These are phyloP conservation scores for Aspiorhynchus laticeps DNA, from an alignment of 2,113 vertebrate genomes.

Conservation along the genomic window DNA sequence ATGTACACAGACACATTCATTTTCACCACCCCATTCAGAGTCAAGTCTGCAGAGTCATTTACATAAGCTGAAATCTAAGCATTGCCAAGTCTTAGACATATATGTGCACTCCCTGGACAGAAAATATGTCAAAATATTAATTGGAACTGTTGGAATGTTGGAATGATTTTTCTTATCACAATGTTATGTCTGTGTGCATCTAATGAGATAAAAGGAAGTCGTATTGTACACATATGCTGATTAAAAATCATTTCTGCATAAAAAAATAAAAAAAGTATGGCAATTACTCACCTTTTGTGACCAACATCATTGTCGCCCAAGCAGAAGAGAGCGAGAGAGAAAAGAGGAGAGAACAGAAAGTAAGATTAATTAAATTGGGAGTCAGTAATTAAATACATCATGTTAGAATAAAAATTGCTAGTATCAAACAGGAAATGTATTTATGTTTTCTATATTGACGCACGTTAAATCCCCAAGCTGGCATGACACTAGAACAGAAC, in stretches of 20 bases:
- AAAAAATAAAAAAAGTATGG: neutral
- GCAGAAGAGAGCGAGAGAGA: neutral
- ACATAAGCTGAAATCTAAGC: constrained; percentile 31
- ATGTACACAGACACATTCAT: constrained; percentile 19
- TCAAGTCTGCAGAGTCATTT: constrained; percentile 42
- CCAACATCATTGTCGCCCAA: constrained; percentile 6
- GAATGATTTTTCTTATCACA: neutral
- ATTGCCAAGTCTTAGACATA: neutral
- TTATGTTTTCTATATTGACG: constrained; percentile 8
- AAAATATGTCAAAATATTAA: constrained; percentile 15
- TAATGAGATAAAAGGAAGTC: neutral
- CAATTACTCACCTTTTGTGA: constrained; percentile 28
- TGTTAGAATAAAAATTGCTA: neutral
- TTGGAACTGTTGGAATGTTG: neutral
- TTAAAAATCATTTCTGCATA: neutral
- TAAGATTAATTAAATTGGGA: constrained; percentile 2
- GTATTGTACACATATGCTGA: neutral
- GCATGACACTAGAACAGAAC: neutral
- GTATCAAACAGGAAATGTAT: constrained; percentile 8
- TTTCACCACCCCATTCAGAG: constrained; percentile 18
- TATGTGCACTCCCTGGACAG: constrained; percentile 8
- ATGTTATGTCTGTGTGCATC: neutral
- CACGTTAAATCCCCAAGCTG: constrained; percentile 24
- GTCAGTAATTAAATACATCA: constrained; percentile 17
- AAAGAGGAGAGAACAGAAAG: constrained; percentile 4